Evolutionary conservation across 2,888 invertebrate species (phyloP).

Genomic region (Anoplius nigerrimus): DNA sequence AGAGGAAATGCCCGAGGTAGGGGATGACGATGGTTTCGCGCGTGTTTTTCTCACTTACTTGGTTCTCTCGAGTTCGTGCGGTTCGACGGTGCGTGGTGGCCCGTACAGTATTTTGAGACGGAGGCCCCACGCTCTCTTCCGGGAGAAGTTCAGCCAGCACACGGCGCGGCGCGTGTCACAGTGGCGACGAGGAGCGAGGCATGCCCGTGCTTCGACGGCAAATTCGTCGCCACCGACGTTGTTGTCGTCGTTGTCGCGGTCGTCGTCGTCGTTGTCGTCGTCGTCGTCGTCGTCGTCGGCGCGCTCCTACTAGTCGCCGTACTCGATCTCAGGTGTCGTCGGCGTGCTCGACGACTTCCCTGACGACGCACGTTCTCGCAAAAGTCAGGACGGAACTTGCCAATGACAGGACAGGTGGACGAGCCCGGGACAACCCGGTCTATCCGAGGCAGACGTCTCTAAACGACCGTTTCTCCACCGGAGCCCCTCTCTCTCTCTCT

Average conservation of each 20-base stretch:
- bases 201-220: constrained; percentile 51
- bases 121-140: constrained; percentile 67
- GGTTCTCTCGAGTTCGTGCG: constrained; percentile 58
- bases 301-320: constrained; percentile 27
- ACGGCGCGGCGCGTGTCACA: constrained; percentile 60
- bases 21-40: constrained; percentile 18
- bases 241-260: constrained; percentile 31
- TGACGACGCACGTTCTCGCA: background rate
- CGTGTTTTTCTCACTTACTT: constrained; percentile 66
- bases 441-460: constrained; percentile 41
- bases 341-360: constrained; percentile 16
- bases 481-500: constrained; percentile 28
- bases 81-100: constrained; percentile 31
- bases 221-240: constrained; percentile 34
- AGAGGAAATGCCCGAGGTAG: background rate
- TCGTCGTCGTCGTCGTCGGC: constrained; percentile 28
- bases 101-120: constrained; percentile 66
- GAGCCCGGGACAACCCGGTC: constrained; percentile 33
- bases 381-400: constrained; percentile 30
- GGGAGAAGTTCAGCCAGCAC: constrained; percentile 60
- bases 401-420: constrained; percentile 41
- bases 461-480: background rate
- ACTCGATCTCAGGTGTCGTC: constrained; percentile 22
- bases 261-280: constrained; percentile 31
- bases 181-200: constrained; percentile 55